Evolutionary conservation across 2,797 vertebrate genomes (phyloP).

Genomic region (Scarus forsteni): DNA sequence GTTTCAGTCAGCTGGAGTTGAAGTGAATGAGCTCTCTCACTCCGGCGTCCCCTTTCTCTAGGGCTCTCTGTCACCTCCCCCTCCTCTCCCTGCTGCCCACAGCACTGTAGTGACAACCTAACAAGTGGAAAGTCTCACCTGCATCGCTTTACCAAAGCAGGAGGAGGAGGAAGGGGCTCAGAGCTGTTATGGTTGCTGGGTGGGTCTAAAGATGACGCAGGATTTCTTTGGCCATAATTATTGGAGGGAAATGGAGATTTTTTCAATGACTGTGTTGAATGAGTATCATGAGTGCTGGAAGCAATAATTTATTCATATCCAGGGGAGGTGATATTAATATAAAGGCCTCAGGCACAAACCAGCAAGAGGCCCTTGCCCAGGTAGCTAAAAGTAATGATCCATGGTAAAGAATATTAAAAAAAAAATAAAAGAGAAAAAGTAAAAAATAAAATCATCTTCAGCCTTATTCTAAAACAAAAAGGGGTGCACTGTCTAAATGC

Average conservation of each 20-base stretch:
- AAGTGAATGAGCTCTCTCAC: constrained; percentile 60
- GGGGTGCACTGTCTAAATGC: too few species aligned
- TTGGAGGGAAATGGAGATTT: not conserved
- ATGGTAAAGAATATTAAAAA: too few species aligned
- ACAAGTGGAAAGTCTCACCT: constrained; percentile 78
- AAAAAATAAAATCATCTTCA: too few species aligned
- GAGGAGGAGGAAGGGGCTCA: constrained; percentile 70
- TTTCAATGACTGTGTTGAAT: not conserved
- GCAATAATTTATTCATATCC: not conserved
- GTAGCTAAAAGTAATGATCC: too few species aligned
- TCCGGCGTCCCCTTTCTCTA: constrained; percentile 44
- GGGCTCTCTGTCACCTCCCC: constrained; percentile 49
- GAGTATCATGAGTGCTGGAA: not conserved
- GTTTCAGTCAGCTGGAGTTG: constrained; percentile 66
- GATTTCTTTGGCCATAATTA: not conserved
- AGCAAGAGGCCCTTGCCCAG: too few species aligned
- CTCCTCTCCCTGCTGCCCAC: constrained; percentile 59
- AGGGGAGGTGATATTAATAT: too few species aligned
- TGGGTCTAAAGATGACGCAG: constrained; percentile 30
- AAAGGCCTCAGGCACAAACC: too few species aligned
- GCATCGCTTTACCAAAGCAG: constrained; percentile 36
- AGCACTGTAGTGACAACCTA: constrained; percentile 56
- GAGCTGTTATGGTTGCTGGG: constrained; percentile 43
- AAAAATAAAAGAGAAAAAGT: too few species aligned
- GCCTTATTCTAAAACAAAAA: too few species aligned